A percentile compares a stretch with the other conserved stretches of the same genome.
phyloP scores from a whole-genome alignment of 2,888 invertebrate genomes.

The Himalopsyche tibetana region DNA sequence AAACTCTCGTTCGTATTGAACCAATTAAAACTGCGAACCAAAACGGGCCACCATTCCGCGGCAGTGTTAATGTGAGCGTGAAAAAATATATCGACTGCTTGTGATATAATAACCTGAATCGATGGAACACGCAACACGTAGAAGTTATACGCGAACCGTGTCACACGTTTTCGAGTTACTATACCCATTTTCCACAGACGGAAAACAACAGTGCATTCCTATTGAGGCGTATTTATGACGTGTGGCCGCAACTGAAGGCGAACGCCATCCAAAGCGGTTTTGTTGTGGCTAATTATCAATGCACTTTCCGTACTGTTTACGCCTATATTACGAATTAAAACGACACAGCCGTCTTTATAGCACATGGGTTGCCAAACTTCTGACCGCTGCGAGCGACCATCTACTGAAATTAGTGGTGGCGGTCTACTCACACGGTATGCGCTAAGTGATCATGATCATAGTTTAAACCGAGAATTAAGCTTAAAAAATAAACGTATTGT shows the following conservation, averaged over 20 bases:
- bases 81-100: neutral
- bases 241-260: neutral
- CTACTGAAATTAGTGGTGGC: no score
- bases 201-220: constrained; percentile 19
- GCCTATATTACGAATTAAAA: no score
- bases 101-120: constrained; percentile 9
- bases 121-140: neutral
- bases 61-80: neutral
- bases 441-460: no score
- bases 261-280: no score
- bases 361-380: no score
- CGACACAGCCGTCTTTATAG: no score
- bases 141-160: neutral
- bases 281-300: no score
- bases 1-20: neutral
- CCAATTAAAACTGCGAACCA: neutral
- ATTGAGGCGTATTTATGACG: neutral
- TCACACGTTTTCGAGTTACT: neutral
- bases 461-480: no score
- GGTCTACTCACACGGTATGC: no score
- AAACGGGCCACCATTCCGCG: neutral
- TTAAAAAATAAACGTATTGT: no score
- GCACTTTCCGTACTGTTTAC: no score
- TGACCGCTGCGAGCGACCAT: no score
- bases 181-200: neutral